Conservation (phyloP, 2,888 invertebrate genomes). For the Orchesellides sinensis region DNA sequence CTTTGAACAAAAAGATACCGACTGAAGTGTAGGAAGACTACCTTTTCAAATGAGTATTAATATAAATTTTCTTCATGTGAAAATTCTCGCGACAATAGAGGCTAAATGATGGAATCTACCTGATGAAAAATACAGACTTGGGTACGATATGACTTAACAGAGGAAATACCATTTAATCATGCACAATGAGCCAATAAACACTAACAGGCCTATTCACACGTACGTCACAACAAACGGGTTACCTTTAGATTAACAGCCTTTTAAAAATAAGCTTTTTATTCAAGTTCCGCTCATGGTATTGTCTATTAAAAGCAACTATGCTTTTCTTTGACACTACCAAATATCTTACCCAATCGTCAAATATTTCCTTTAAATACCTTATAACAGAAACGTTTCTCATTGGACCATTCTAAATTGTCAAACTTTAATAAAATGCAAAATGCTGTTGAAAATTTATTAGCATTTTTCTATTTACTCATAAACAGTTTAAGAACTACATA, state of each 20-base stretch:
- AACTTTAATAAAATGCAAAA: no score
- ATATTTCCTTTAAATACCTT: no score
- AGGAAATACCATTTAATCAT: conserved; percentile 1
- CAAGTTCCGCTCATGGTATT: no score
- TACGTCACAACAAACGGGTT: conserved; percentile 20
- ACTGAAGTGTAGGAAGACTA: background rate
- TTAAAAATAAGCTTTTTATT: no score
- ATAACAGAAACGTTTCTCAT: background rate
- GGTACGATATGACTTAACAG: background rate
- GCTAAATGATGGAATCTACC: background rate
- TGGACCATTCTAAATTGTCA: no score
- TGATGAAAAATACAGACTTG: background rate
- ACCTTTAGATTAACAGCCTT: no score
- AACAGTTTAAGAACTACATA: no score
- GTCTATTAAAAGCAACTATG: no score
- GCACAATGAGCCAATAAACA: conserved; percentile 27
- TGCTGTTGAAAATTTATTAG: no score
- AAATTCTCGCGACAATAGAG: background rate
- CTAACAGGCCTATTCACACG: conserved; percentile 8
- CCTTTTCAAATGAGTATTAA: background rate
- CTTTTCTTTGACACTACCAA: no score
- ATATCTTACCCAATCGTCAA: no score
- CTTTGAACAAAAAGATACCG: conserved; percentile 9
- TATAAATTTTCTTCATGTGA: background rate
- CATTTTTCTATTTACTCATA: no score